phyloP scores from a whole-genome alignment of 2,113 vertebrate genomes.

The Nyctereutes procyonoides region DNA sequence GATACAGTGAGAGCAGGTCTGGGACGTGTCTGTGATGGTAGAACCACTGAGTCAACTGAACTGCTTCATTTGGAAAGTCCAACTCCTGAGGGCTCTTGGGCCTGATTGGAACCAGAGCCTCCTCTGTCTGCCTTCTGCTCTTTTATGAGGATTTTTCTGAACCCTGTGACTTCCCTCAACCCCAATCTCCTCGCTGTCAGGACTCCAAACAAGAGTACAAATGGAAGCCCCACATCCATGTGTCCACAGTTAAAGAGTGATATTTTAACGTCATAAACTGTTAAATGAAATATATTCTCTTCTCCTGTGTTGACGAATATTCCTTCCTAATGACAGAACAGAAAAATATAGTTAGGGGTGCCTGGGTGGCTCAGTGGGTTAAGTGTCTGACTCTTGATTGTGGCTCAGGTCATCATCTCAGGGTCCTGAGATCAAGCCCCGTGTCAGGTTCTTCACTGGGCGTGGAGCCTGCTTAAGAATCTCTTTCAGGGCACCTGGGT shows the following conservation, averaged over 20 bases:
- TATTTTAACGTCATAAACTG: conserved; percentile 53
- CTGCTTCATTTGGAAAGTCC: background rate
- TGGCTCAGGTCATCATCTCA: too few relatives aligned
- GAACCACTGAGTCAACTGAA: accelerated
- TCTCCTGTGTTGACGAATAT: conserved; percentile 34
- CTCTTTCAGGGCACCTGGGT: too few relatives aligned
- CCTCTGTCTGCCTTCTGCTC: background rate
- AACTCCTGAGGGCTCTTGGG: background rate
- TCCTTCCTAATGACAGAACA: conserved; percentile 16
- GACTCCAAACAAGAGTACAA: background rate
- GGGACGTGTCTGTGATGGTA: background rate
- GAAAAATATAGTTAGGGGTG: background rate
- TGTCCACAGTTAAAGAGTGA: conserved; percentile 52
- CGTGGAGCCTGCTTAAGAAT: too few relatives aligned
- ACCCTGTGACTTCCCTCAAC: background rate
- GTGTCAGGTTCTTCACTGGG: too few relatives aligned
- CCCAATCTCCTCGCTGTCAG: background rate
- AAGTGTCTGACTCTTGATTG: too few relatives aligned
- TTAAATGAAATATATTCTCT: background rate
- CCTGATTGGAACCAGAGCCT: background rate
- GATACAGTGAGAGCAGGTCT: accelerated
- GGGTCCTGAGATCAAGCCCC: too few relatives aligned
- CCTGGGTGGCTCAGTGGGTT: too few relatives aligned
- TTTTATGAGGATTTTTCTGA: background rate
- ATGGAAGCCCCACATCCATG: background rate